Base-by-base conservation (phyloP, 2,888 invertebrate species). In the Caenorhabditis virilis region DNA sequence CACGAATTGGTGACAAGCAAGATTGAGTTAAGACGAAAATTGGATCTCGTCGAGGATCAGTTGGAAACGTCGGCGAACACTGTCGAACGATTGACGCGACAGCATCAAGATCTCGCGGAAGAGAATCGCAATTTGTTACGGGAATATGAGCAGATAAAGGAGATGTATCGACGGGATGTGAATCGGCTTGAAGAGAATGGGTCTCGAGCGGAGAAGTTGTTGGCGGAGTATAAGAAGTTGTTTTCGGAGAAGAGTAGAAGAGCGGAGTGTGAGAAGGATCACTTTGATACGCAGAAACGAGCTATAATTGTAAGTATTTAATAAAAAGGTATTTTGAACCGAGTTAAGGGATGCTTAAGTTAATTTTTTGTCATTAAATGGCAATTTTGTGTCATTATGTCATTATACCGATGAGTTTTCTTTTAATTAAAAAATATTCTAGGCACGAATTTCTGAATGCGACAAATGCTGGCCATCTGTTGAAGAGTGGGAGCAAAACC, bases 121-220 rank as follows among this genome's bases (percentile, higher is more conserved):
- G 89, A 88, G 85, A 90, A 72, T 49, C 60, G 58, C 35, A 86
- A 88, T 65, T 85, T 91, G 47, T 89, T 89, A 77, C 87, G 88
- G 35, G 91, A 87, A 78, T 84, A 86, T n/a, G 82, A 82, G 23
- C 76, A 86, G 85, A 78, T 87, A 55, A 86, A 87, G 63, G 90
- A 90, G 54, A 89, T 91, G 85, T 87, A 92, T 69, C 88, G 90
- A 65, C 86, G 89, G 41, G 91, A 91, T 83, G 88, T 91, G 30
- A 83, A 84, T 38, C 72, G 84, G 33, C 68, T 84, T 23, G 85
- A 86, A 52, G 77, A 82, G 47, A 75, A 74, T 43, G 67, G 56
- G 20, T 52, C 57, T 11, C 52, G 72, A 64, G 87, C 88, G 3
- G 71, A 77, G 50, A 74, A 72, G 22, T 57, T 79, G 26, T 56